Evolutionary conservation across 2,888 invertebrate species (phyloP).

Genomic region (Mesoligia furuncula): DNA sequence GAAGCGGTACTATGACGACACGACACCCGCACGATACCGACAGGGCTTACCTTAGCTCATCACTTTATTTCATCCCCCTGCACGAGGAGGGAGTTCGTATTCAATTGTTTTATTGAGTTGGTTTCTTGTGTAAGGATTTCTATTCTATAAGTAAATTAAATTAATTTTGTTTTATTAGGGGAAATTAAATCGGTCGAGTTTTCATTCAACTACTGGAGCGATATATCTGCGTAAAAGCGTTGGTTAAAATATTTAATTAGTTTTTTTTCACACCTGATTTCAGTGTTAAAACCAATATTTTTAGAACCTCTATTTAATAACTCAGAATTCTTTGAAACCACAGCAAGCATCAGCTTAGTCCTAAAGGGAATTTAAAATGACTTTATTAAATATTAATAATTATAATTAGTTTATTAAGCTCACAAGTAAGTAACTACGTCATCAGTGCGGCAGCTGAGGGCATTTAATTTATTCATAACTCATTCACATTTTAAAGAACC

Average conservation of each 20-base stretch:
- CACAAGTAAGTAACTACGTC: not conserved
- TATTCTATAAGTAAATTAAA: conserved; percentile 20
- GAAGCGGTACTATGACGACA: conserved; percentile 19
- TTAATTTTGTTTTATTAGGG: not conserved
- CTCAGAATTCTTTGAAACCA: not conserved
- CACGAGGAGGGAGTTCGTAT: conserved; percentile 1
- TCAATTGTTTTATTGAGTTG: conserved; percentile 40
- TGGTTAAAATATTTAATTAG: not conserved
- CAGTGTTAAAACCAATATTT: not conserved
- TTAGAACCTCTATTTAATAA: too few species aligned
- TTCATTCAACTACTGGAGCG: not conserved
- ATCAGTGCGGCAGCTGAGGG: not conserved
- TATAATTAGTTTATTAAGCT: not conserved
- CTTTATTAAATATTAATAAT: not conserved
- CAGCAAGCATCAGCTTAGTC: not conserved
- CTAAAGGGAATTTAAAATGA: not conserved
- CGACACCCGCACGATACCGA: not conserved
- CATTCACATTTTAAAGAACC: conserved; percentile 2
- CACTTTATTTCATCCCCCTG: conserved; percentile 28
- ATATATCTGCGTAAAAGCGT: not conserved
- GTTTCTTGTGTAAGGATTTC: conserved; percentile 18
- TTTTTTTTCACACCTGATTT: not conserved
- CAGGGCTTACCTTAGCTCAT: conserved; percentile 26
- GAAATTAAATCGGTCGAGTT: not conserved
- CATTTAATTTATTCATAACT: conserved; percentile 7